Conservation (phyloP, 2,888 invertebrate genomes). For the Heliconius charithonia region DNA sequence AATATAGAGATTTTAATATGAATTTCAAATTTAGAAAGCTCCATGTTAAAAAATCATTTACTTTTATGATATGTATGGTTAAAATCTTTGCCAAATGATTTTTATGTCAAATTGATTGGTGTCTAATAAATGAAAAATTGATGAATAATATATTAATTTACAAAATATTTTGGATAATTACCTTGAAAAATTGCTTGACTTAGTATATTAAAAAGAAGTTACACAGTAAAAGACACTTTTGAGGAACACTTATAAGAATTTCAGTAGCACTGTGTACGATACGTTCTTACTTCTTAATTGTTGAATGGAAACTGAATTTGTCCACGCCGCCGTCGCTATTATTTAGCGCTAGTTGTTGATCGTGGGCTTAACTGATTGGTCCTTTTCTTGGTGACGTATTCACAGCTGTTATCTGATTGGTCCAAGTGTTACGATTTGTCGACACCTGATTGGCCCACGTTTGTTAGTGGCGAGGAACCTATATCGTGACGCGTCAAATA, state of each 20-base stretch:
- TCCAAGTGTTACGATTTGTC: slow-evolving; percentile 82
- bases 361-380: slow-evolving; percentile 85
- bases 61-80: not conserved
- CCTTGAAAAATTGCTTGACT: slow-evolving; percentile 38
- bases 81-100: not conserved
- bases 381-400: slow-evolving; percentile 72
- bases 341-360: slow-evolving; percentile 83
- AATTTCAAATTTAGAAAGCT: not conserved
- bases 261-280: slow-evolving; percentile 38
- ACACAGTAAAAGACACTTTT: slow-evolving; percentile 70
- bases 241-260: slow-evolving; percentile 61
- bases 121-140: not conserved
- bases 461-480: slow-evolving; percentile 62
- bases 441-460: slow-evolving; percentile 87
- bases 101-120: not conserved
- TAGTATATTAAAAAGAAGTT: slow-evolving; percentile 53
- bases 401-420: slow-evolving; percentile 71
- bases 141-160: not conserved
- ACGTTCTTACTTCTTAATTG: slow-evolving; percentile 64
- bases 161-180: slow-evolving; percentile 26
- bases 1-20: not conserved
- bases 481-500: slow-evolving; percentile 36
- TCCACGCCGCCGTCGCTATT: slow-evolving; percentile 75
- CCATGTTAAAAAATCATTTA: not conserved
- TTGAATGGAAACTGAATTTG: slow-evolving; percentile 76